Percentiles rank a stretch among this genome's conserved stretches.
These are phyloP conservation scores for Pagetopsis macropterus DNA, from an alignment of 2,797 vertebrate genomes.

Conservation along the genomic window DNA sequence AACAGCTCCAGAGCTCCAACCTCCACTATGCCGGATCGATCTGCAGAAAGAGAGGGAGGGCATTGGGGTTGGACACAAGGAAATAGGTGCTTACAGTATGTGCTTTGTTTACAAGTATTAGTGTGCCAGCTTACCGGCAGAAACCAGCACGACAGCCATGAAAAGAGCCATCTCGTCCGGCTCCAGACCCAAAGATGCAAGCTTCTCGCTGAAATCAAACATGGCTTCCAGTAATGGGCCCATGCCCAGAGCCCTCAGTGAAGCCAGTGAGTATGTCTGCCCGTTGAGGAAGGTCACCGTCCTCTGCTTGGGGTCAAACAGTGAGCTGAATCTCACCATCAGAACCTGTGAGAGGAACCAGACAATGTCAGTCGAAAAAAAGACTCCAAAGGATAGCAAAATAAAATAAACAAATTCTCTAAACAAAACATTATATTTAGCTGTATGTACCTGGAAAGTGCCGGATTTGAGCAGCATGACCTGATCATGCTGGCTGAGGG, in stretches of 20 bases:
- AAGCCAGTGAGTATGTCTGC: slow-evolving; percentile 82
- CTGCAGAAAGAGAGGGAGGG: slow-evolving; percentile 44
- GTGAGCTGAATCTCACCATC: slow-evolving; percentile 86
- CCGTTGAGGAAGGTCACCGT: slow-evolving; percentile 85
- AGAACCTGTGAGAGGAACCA: slow-evolving; percentile 74
- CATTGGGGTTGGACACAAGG: slow-evolving; percentile 26
- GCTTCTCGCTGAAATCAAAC: slow-evolving; percentile 89
- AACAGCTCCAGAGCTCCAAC: slow-evolving; percentile 83
- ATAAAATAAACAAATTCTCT: background rate
- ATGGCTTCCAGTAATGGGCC: slow-evolving; percentile 82
- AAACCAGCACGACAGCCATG: slow-evolving; percentile 87
- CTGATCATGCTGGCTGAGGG: slow-evolving; percentile 85
- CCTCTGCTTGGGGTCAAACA: slow-evolving; percentile 84
- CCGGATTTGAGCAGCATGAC: slow-evolving; percentile 88
- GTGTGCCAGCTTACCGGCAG: slow-evolving; percentile 77
- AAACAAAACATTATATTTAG: background rate
- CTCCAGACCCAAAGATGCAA: slow-evolving; percentile 81
- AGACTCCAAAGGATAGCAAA: background rate
- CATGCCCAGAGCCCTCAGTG: slow-evolving; percentile 84
- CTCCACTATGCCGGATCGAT: slow-evolving; percentile 83
- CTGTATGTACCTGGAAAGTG: slow-evolving; percentile 83
- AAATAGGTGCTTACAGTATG: background rate
- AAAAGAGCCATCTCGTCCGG: slow-evolving; percentile 87
- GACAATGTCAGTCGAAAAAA: slow-evolving; percentile 23
- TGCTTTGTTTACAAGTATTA: background rate